phyloP scores from a whole-genome alignment of 2,113 vertebrate species.

The Eonycteris spelaea region DNA sequence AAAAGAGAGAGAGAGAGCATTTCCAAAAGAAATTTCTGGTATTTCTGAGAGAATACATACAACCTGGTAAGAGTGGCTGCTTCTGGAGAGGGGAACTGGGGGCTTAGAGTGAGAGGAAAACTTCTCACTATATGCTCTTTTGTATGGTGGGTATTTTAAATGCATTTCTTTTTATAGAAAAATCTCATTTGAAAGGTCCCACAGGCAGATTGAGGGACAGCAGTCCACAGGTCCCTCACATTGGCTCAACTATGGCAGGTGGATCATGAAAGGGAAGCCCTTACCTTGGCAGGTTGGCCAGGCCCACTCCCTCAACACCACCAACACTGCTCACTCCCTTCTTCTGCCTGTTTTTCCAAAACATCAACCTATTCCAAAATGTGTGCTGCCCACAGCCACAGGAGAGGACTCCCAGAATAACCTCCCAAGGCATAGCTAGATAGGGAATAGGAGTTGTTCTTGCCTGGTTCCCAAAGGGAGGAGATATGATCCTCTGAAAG shows the following conservation, averaged over 20 bases:
- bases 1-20: background rate
- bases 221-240: background rate
- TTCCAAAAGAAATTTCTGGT: background rate
- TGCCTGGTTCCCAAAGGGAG: background rate
- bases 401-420: background rate
- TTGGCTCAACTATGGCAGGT: background rate
- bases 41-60: background rate
- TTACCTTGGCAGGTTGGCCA: background rate
- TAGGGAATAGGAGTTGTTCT: background rate
- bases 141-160: background rate
- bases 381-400: background rate
- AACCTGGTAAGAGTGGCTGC: background rate
- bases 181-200: conserved; percentile 14
- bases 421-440: background rate
- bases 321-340: background rate
- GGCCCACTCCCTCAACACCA: background rate
- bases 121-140: background rate
- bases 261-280: background rate
- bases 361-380: background rate
- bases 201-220: background rate
- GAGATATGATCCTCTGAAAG: background rate
- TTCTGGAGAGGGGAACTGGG: background rate
- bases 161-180: conserved; percentile 5
- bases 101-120: background rate
- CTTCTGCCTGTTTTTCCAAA: background rate